A percentile compares a stretch with the other conserved stretches of the same genome.
Conservation (phyloP, 1,140 invertebrate species). For the Saccostrea cuccullata region DNA sequence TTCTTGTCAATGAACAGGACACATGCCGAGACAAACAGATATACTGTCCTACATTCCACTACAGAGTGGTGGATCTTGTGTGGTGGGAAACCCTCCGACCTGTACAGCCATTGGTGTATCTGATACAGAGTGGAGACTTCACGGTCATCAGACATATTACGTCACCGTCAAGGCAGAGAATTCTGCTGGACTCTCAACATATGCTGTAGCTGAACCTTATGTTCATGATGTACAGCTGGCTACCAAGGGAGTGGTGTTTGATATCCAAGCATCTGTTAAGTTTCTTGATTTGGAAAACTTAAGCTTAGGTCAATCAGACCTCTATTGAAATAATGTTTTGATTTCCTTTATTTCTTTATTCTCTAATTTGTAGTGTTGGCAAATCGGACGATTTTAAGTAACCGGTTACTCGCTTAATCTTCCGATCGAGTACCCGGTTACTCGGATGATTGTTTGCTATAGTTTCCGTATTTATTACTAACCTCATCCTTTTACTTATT, state of each 20-base stretch:
- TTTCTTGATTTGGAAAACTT: neutral
- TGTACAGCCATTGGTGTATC: conserved; percentile 52
- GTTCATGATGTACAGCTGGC: conserved; percentile 52
- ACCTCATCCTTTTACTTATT: too few species aligned
- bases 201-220: conserved; percentile 48
- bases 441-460: too few species aligned
- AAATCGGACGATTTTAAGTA: too few species aligned
- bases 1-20: conserved; percentile 40
- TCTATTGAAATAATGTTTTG: too few species aligned
- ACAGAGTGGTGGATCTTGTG: conserved; percentile 46
- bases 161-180: conserved; percentile 54
- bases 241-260: conserved; percentile 51
- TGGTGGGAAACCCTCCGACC: conserved; percentile 39
- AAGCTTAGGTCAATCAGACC: too few species aligned
- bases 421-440: too few species aligned
- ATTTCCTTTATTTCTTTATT: too few species aligned
- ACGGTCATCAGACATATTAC: conserved; percentile 52
- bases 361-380: too few species aligned
- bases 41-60: conserved; percentile 45
- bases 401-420: too few species aligned
- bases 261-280: conserved; percentile 41
- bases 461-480: too few species aligned
- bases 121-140: conserved; percentile 50
- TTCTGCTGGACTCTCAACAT: conserved; percentile 41
- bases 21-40: conserved; percentile 36